Conservation (phyloP, 2,113 vertebrate species). For the Halichoeres trimaculatus region DNA sequence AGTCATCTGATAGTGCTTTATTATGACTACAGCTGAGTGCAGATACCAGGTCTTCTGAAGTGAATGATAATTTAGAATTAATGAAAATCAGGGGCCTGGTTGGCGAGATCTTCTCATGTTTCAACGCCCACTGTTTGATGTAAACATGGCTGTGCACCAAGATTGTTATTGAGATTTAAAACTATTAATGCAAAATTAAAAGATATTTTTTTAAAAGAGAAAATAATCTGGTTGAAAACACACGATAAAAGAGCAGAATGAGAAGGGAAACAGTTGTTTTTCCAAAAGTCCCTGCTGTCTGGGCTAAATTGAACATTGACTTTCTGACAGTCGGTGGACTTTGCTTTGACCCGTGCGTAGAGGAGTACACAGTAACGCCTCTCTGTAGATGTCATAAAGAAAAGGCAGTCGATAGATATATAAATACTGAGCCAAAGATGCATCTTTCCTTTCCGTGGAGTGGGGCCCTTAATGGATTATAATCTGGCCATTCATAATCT, state of each 20-base stretch:
- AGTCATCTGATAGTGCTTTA: conserved; percentile 28
- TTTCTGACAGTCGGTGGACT: conserved; percentile 78
- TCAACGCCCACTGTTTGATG: neutral
- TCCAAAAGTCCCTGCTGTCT: conserved; percentile 26
- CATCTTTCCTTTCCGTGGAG: conserved; percentile 41
- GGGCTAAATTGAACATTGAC: conserved; percentile 79
- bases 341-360: conserved; percentile 69
- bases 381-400: conserved; percentile 71
- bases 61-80: conserved; percentile 9
- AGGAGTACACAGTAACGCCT: conserved; percentile 77
- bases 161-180: neutral
- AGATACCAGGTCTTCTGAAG: conserved; percentile 2
- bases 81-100: too few relatives aligned
- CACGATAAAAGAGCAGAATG: accelerated
- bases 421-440: conserved; percentile 66
- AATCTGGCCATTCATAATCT: conserved; percentile 46
- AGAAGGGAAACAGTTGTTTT: conserved; percentile 55
- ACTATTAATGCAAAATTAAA: neutral
- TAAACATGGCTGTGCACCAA: neutral
- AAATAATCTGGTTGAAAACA: neutral
- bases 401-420: conserved; percentile 51
- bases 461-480: conserved; percentile 57
- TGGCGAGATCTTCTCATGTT: neutral
- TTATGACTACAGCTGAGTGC: conserved; percentile 7
- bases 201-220: neutral